Evolutionary conservation across 2,797 vertebrate species (phyloP), one percentile per base, ranked within the genome.

Genomic region (Danio kyathit): DNA sequence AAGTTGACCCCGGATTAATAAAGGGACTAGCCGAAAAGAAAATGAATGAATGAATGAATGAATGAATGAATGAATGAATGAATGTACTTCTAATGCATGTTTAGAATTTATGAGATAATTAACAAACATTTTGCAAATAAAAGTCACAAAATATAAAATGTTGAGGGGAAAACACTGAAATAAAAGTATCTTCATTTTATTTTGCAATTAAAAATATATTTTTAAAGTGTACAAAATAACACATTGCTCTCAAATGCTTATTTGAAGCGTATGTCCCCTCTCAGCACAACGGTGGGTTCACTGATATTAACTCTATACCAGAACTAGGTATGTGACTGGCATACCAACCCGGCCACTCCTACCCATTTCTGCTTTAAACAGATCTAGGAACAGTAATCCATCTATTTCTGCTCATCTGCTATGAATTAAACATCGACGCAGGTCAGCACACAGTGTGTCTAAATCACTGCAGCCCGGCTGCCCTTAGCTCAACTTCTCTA

Each of bases 401-500:
- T 84, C 74, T 84, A 60, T 72, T 76, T 46, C 66, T 76, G 69
- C 67, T 72, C 82, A 77, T 84, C 82, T 72, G 75, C 51, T 73
- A 93, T 94, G 91, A 94, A 93, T 90, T 91, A 91, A 89, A 93
- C 92, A 92, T 90, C 66, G 87, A 82, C 40, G 74, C 89, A 89
- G 93, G 92, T 94, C 93, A 93, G 81, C 82, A 86, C 87, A 84
- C 85, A 76, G 81, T 70, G 82, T 88, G 90, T 93, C 91, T 94
- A 95, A 94, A 94, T 95, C 94, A 94, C 90, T 83, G 86, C 69
- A 85, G 89, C 88, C 90, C 85, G 86, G 84, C 91, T 92, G 92
- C 90, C 92, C 91, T 92, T 91, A 91, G 87, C 92, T 93, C 91
- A 90, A 91, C 92, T 92, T 87, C 88, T 91, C 90, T 94, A 95